Evolutionary conservation across 2,888 invertebrate species (phyloP).

Genomic region (Caradrina kadenii): DNA sequence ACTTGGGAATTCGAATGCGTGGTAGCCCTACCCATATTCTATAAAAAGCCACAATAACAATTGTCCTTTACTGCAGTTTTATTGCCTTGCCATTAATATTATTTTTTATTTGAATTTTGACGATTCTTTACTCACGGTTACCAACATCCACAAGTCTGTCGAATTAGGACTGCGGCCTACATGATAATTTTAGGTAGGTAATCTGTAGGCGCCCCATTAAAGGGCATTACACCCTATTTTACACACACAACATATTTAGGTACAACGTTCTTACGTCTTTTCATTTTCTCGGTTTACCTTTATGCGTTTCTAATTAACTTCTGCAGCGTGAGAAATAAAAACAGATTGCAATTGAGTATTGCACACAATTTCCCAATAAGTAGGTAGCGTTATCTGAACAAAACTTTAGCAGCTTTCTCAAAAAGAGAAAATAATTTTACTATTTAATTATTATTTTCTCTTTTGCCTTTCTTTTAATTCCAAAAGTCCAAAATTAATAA

Average conservation of each 20-base stretch:
- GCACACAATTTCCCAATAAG: conserved; percentile 8
- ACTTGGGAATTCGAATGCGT: conserved; percentile 26
- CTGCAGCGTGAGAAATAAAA: conserved; percentile 36
- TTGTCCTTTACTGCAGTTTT: conserved; percentile 6
- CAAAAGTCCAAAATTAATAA: too few species aligned
- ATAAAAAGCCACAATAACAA: conserved; percentile 13
- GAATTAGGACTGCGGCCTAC: conserved; percentile 32
- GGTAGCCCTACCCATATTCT: conserved; percentile 25
- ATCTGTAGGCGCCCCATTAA: conserved; percentile 28
- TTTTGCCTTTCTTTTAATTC: neutral
- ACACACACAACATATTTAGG: neutral
- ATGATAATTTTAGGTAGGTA: conserved; percentile 38
- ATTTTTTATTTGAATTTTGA: neutral
- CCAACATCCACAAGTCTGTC: neutral
- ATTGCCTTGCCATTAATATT: neutral
- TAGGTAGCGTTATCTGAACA: neutral
- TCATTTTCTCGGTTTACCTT: neutral
- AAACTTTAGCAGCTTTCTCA: neutral
- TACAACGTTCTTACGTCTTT: neutral
- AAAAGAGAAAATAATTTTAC: neutral
- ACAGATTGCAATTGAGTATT: conserved; percentile 13
- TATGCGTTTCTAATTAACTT: conserved; percentile 28
- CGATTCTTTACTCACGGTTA: conserved; percentile 1
- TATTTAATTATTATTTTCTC: neutral
- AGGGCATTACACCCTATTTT: conserved; percentile 27